Percentiles rank a stretch among this genome's conserved stretches.
phyloP scores from a whole-genome alignment of 2,888 invertebrate species.

The Ormia ochracea region DNA sequence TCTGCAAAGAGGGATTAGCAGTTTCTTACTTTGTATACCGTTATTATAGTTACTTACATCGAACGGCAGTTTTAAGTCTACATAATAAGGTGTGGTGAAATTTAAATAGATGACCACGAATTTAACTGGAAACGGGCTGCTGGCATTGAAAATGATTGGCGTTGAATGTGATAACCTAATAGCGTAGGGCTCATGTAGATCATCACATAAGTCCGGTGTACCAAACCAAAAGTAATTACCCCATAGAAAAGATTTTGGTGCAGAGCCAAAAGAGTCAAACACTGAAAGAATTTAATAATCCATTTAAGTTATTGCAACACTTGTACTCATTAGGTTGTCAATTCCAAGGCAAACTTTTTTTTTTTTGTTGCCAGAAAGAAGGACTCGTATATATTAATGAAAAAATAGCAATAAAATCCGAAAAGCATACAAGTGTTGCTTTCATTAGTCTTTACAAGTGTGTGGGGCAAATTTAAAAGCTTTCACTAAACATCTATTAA shows the following conservation, averaged over 20 bases:
- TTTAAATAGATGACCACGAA: conserved; percentile 69
- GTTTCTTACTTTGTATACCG: background rate
- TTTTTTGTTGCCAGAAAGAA: too few species aligned
- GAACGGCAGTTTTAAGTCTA: conserved; percentile 69
- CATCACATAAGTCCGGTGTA: conserved; percentile 67
- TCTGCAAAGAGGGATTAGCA: conserved; percentile 51
- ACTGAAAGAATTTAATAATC: too few species aligned
- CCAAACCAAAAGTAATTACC: conserved; percentile 71
- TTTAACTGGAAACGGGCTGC: conserved; percentile 67
- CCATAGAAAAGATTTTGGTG: conserved; percentile 68
- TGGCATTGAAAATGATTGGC: conserved; percentile 64
- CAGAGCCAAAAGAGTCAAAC: conserved; percentile 68
- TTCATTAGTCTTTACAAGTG: too few species aligned
- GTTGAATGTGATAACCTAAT: conserved; percentile 65
- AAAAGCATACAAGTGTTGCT: too few species aligned
- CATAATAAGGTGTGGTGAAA: conserved; percentile 68
- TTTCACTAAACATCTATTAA: too few species aligned
- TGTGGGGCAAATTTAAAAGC: too few species aligned
- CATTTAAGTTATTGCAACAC: too few species aligned
- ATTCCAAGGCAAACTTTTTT: too few species aligned
- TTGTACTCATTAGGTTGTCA: too few species aligned
- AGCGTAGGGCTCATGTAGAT: conserved; percentile 67
- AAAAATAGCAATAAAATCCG: too few species aligned
- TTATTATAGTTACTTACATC: conserved; percentile 64
- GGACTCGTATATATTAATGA: too few species aligned